A percentile compares a stretch with the other conserved stretches of the same genome.
Evolutionary conservation across 1,140 invertebrate genomes (phyloP).

Genomic region (Drosophila bipectinata): DNA sequence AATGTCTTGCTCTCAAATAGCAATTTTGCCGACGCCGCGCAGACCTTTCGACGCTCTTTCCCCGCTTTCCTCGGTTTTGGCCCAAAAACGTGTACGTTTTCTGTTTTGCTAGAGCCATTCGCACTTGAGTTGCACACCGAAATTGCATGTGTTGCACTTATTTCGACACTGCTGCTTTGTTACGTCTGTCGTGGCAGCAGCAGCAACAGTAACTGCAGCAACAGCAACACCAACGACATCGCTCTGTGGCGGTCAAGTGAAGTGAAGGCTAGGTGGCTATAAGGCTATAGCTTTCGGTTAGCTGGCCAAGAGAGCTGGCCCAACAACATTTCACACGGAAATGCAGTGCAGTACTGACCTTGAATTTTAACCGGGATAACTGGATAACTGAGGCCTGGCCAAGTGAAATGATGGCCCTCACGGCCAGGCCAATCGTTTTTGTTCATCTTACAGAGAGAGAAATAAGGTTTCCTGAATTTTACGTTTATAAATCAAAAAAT

Average conservation of each 20-base stretch:
- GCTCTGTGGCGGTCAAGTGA: slow-evolving; percentile 33
- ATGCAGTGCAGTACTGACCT: slow-evolving; percentile 64
- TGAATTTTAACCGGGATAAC: slow-evolving; percentile 64
- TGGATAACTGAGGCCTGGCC: slow-evolving; percentile 42
- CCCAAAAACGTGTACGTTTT: slow-evolving; percentile 37
- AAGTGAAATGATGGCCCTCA: slow-evolving; percentile 75
- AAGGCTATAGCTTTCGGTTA: slow-evolving; percentile 20
- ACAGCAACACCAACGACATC: slow-evolving; percentile 13
- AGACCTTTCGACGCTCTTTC: slow-evolving; percentile 62
- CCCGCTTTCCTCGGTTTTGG: slow-evolving; percentile 37
- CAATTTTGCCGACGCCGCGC: slow-evolving; percentile 6
- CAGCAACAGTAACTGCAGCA: neutral
- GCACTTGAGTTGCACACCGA: slow-evolving; percentile 59
- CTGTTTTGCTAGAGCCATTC: slow-evolving; percentile 72
- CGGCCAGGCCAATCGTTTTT: slow-evolving; percentile 45
- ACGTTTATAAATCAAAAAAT: neutral
- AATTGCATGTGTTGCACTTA: slow-evolving; percentile 45
- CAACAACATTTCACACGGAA: slow-evolving; percentile 74
- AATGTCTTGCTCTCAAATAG: slow-evolving; percentile 4
- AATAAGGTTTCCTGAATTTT: neutral
- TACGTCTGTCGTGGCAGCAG: slow-evolving; percentile 17
- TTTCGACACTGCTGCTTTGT: slow-evolving; percentile 10
- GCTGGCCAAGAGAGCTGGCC: slow-evolving; percentile 41
- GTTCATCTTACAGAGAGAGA: slow-evolving; percentile 6
- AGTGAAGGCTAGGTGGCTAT: slow-evolving; percentile 52